Evolutionary conservation across 2,888 invertebrate species (phyloP).

Genomic region (Ischnura elegans): DNA sequence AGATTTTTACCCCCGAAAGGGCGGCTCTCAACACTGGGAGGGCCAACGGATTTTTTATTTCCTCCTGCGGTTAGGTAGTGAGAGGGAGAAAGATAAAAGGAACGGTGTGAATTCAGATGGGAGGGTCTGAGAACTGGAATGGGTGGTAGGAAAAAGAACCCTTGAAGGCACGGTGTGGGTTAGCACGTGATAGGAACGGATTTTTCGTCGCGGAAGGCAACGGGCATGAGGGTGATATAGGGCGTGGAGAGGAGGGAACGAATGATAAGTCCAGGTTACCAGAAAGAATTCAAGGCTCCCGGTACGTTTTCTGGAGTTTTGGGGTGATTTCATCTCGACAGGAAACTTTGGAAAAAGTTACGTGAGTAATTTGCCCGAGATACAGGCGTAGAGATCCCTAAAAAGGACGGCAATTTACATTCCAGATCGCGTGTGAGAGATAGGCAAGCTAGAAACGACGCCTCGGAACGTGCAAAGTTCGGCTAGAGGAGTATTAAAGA

Average conservation of each 20-base stretch:
- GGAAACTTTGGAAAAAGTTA: not conserved
- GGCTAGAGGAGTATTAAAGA: not conserved
- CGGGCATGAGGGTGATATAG: not conserved
- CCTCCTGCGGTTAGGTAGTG: not conserved
- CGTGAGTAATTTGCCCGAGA: conserved; percentile 23
- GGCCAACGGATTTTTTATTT: not conserved
- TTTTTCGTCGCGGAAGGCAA: not conserved
- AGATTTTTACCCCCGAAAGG: not conserved
- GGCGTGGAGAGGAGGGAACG: not conserved
- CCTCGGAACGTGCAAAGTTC: not conserved
- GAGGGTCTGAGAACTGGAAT: not conserved
- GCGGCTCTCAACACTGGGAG: not conserved
- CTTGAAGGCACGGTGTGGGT: not conserved
- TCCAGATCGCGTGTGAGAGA: not conserved
- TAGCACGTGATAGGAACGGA: not conserved
- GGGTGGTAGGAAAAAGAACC: not conserved
- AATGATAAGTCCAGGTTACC: conserved; percentile 50
- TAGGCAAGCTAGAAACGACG: not conserved
- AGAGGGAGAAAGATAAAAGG: not conserved
- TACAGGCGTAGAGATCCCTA: not conserved
- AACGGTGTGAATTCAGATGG: not conserved
- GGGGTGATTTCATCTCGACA: not conserved
- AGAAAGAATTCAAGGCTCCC: conserved; percentile 35
- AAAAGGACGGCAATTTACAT: not conserved
- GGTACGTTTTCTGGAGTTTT: conserved; percentile 6